Evolutionary conservation across 1,140 invertebrate genomes (phyloP).

Genomic region (Polypedilum vanderplanki): DNA sequence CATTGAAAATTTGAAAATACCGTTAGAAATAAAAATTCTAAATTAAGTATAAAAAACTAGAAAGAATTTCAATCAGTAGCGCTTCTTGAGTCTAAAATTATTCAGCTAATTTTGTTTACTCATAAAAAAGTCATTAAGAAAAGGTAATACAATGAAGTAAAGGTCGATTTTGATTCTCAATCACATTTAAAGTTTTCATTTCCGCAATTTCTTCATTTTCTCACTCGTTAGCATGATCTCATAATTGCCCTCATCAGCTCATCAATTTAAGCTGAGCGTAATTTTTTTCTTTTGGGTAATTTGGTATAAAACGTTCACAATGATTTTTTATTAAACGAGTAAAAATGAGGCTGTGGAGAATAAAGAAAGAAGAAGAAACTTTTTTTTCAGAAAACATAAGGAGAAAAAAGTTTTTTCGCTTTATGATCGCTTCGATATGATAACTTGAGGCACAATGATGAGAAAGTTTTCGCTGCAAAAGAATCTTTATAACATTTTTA

Average conservation of each 20-base stretch:
- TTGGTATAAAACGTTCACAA: constrained; percentile 11
- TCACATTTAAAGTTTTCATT: constrained; percentile 19
- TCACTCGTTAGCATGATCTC: constrained; percentile 21
- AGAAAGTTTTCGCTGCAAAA: too few species aligned
- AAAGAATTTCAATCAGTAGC: too few species aligned
- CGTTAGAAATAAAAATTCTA: too few species aligned
- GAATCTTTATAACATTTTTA: not conserved
- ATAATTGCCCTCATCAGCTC: constrained; percentile 25
- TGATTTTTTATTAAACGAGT: constrained; percentile 1
- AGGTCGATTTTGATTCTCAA: not conserved
- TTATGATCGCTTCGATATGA: not conserved
- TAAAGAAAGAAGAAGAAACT: not conserved
- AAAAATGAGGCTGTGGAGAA: not conserved
- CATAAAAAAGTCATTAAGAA: too few species aligned
- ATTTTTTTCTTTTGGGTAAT: not conserved
- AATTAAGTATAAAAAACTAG: too few species aligned
- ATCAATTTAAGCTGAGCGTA: not conserved
- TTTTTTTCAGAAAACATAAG: not conserved
- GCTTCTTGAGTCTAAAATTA: too few species aligned
- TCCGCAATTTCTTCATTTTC: not conserved
- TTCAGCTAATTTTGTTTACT: too few species aligned
- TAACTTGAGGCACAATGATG: too few species aligned
- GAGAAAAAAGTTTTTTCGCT: not conserved
- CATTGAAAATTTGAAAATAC: too few species aligned
- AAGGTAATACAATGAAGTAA: too few species aligned